phyloP scores from a whole-genome alignment of 2,797 vertebrate species.

The Microhierax caerulescens region DNA sequence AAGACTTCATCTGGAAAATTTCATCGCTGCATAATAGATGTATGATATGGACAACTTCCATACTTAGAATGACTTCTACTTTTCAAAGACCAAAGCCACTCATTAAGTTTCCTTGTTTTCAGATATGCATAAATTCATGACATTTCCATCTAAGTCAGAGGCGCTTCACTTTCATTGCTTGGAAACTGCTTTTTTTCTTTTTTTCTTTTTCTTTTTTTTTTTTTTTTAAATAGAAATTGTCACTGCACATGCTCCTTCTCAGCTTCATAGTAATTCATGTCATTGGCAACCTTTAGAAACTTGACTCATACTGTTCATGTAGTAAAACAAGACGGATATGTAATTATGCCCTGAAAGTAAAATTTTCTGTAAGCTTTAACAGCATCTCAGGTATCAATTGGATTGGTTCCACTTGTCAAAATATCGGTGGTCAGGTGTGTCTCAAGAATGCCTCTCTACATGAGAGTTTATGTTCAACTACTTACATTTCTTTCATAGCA shows the following conservation, averaged over 20 bases:
- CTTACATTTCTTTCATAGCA: neutral
- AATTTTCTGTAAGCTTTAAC: neutral
- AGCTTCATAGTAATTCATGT: slow-evolving; percentile 5
- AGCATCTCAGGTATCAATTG: neutral
- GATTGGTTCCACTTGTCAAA: neutral
- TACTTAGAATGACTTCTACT: neutral
- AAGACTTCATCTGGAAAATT: neutral
- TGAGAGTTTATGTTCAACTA: neutral
- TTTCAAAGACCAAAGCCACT: neutral
- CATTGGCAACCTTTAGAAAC: neutral
- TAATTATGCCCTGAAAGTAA: slow-evolving; percentile 17
- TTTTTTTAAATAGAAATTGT: neutral
- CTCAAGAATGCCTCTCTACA: neutral
- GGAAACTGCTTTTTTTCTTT: neutral
- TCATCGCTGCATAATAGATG: fast-evolving
- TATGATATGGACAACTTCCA: neutral
- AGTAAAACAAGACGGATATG: neutral
- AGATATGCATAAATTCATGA: neutral
- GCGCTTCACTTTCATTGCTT: neutral
- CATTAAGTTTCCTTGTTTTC: neutral
- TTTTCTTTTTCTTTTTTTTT: neutral
- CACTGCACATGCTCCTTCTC: neutral
- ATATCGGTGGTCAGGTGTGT: neutral
- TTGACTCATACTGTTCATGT: neutral
- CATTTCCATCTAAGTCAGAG: neutral